phyloP scores from a whole-genome alignment of 2,113 vertebrate genomes.

The Salvelinus fontinalis region DNA sequence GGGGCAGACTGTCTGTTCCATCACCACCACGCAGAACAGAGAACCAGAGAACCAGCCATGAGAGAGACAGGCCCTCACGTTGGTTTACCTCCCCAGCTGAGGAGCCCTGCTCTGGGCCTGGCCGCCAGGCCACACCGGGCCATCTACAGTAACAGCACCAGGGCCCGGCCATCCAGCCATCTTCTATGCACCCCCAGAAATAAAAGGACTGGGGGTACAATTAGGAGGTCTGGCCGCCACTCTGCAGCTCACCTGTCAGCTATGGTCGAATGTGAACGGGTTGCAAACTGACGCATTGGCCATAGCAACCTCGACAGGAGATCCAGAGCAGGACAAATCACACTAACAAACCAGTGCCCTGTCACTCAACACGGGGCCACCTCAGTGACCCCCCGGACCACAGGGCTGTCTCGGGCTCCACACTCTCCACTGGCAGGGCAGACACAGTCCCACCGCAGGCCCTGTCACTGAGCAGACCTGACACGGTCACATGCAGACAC shows the following conservation, averaged over 20 bases:
- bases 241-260: constrained; percentile 76
- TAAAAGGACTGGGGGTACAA: constrained; percentile 75
- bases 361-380: constrained; percentile 67
- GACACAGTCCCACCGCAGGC: constrained; percentile 35
- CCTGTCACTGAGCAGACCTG: constrained; percentile 63
- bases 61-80: constrained; percentile 67
- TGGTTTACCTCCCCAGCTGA: constrained; percentile 61
- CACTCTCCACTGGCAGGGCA: constrained; percentile 4
- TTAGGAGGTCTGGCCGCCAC: constrained; percentile 71
- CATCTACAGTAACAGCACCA: constrained; percentile 47
- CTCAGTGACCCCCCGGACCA: constrained; percentile 69
- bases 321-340: constrained; percentile 70
- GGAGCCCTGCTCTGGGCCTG: constrained; percentile 65
- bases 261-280: constrained; percentile 52
- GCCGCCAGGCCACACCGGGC: constrained; percentile 54
- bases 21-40: constrained; percentile 21
- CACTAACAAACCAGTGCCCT: constrained; percentile 76
- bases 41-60: constrained; percentile 56
- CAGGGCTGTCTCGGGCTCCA: background rate
- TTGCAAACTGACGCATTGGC: constrained; percentile 71
- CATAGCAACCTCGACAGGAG: constrained; percentile 68
- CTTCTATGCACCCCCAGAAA: constrained; percentile 55
- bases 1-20: constrained; percentile 19
- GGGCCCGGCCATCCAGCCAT: constrained; percentile 57
- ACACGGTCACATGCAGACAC: constrained; percentile 59